phyloP scores from a whole-genome alignment of 2,888 invertebrate genomes.

The Oligia fasciuncula region DNA sequence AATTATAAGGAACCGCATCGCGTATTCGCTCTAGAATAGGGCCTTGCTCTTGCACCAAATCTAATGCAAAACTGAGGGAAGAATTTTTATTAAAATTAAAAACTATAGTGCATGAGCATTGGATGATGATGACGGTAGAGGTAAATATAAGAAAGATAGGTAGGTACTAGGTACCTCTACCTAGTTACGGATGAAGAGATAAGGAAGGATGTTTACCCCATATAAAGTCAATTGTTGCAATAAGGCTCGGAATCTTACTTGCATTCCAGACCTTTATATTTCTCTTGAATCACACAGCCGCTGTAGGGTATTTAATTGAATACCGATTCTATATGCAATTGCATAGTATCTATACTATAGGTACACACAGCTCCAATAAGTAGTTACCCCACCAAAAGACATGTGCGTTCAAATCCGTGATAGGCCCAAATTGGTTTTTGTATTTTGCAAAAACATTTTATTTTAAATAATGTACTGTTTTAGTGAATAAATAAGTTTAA shows the following conservation, averaged over 20 bases:
- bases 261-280: slow-evolving; percentile 45
- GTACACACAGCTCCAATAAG: too few relatives aligned
- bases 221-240: slow-evolving; percentile 32
- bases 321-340: neutral
- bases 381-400: too few relatives aligned
- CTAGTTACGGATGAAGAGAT: neutral
- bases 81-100: neutral
- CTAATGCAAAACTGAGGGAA: neutral
- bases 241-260: slow-evolving; percentile 34
- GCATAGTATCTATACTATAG: neutral
- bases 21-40: neutral
- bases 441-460: too few relatives aligned
- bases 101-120: neutral
- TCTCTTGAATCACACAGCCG: slow-evolving; percentile 29
- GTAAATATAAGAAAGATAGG: slow-evolving; percentile 7
- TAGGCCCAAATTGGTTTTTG: too few relatives aligned
- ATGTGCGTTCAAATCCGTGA: too few relatives aligned
- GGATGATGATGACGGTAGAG: neutral
- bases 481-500: too few relatives aligned
- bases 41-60: neutral
- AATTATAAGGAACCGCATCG: neutral
- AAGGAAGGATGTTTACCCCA: slow-evolving; percentile 34
- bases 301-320: neutral
- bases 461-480: too few relatives aligned
- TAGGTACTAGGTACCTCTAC: neutral